Conservation (phyloP, 2,888 invertebrate genomes). For the Cryptus viduatorius region DNA sequence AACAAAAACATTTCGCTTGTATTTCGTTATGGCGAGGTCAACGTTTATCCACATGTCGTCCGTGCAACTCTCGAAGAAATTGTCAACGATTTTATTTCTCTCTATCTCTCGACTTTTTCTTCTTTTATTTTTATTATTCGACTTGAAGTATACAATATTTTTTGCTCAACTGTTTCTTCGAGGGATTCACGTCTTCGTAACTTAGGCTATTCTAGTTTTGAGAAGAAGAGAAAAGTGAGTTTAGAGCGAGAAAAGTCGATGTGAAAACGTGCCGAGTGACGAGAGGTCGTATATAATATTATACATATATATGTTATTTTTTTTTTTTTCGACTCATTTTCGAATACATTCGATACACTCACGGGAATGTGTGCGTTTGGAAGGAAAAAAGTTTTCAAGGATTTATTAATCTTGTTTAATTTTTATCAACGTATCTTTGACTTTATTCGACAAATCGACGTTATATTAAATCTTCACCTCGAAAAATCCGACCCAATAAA, state of each 20-base stretch:
- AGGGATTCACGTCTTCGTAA: slow-evolving; percentile 66
- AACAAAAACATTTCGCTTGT: slow-evolving; percentile 72
- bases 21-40: slow-evolving; percentile 76
- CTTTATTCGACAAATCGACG: slow-evolving; percentile 53
- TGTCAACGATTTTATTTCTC: slow-evolving; percentile 40
- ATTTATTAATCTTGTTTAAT: slow-evolving; percentile 52
- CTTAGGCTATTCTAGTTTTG: slow-evolving; percentile 74
- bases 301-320: slow-evolving; percentile 20
- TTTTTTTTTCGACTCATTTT: slow-evolving; percentile 16
- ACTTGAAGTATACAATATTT: slow-evolving; percentile 37
- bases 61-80: slow-evolving; percentile 55
- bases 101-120: neutral
- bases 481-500: slow-evolving; percentile 46
- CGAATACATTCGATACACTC: slow-evolving; percentile 34
- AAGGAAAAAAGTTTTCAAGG: slow-evolving; percentile 39
- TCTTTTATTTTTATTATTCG: neutral
- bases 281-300: slow-evolving; percentile 16
- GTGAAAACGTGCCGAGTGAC: slow-evolving; percentile 63
- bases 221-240: slow-evolving; percentile 62
- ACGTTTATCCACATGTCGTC: slow-evolving; percentile 71
- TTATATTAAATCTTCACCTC: slow-evolving; percentile 35
- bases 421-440: slow-evolving; percentile 55
- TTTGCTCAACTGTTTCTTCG: slow-evolving; percentile 64
- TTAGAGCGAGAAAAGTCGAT: slow-evolving; percentile 32
- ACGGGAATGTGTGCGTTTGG: slow-evolving; percentile 46